Evolutionary conservation across 2,113 vertebrate species (phyloP).

Genomic region (Canis aureus): DNA sequence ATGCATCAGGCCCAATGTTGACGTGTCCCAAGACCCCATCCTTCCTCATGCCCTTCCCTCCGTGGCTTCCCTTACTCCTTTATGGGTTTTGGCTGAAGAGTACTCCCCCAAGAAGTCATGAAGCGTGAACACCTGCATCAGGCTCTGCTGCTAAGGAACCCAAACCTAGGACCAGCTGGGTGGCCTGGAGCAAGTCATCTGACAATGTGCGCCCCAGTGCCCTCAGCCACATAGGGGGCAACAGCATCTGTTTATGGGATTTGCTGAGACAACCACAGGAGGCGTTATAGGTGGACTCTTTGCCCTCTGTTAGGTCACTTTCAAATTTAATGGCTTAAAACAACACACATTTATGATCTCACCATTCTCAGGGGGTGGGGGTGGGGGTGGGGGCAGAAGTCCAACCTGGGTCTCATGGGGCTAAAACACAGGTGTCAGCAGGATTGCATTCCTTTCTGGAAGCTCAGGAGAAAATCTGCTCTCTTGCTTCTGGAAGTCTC

Average conservation of each 20-base stretch:
- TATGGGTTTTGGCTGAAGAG: not conserved
- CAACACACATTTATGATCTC: not conserved
- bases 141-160: not conserved
- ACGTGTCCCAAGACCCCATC: not conserved
- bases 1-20: not conserved
- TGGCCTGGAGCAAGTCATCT: not conserved
- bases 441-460: not conserved
- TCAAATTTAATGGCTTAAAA: not conserved
- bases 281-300: too few relatives aligned
- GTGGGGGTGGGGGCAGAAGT: not conserved
- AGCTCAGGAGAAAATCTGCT: not conserved
- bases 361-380: not conserved
- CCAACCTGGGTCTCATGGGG: not conserved
- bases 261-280: not conserved
- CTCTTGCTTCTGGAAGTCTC: not conserved
- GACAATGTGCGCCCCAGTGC: not conserved
- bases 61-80: not conserved
- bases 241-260: rapidly evolving
- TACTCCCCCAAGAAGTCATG: not conserved
- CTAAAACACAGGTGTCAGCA: not conserved
- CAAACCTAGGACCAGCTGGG: not conserved
- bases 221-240: not conserved
- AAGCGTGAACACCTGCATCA: not conserved
- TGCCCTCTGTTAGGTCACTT: not conserved
- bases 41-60: not conserved